Evolutionary conservation across 2,888 invertebrate species (phyloP), one percentile per base, ranked within the genome.

Genomic region (Stenurella melanura): DNA sequence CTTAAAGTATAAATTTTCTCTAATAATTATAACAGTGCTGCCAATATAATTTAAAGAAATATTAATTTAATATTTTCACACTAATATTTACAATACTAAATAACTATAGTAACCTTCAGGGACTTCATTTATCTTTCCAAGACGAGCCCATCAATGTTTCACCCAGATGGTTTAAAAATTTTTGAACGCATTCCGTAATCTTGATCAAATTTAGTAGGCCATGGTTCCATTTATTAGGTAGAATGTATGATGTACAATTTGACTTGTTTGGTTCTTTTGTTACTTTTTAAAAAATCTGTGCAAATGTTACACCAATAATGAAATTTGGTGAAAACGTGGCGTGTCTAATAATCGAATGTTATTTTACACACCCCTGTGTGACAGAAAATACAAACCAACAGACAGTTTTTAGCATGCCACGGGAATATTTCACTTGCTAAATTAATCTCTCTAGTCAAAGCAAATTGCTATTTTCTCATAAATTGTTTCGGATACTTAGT

Each of bases 151-250:
- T 9, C 3, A 34, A 34, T 7, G 30, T 34, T 26, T 34, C 7
- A 34, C 30, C 30, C 3, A 7, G 30, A 34, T 34, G 9, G 30
- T 34, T 7, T 34, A 54, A 54, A 15, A 57, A n/a, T 66, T 42
- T 38, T 50, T 50, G 50, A 66, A 66, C 12, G 19, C n/a, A 17
- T 50, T 11, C 1, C 19, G 38, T 12, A 70, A 60, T 26, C 21
- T 61, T 26, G 38, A 15, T 60, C n/a, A 61, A 60, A 71, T 71
- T 61, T 61, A 58, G n/a, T 60, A 61, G 71, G 61, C 61, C 71
- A 61, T 42, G 38, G 38, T 71, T 71, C 50, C 71, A 60, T 71
- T 66, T 71, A 58, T 61, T 42, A 17, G 42, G 42, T 61, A 60
- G 6, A 70, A 30, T 69, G 19, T 38, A 30, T 38, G 15, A 54